Percentiles rank a stretch among this genome's conserved stretches.
Evolutionary conservation across 2,797 vertebrate genomes (phyloP).

Genomic region (Malurus splendens): DNA sequence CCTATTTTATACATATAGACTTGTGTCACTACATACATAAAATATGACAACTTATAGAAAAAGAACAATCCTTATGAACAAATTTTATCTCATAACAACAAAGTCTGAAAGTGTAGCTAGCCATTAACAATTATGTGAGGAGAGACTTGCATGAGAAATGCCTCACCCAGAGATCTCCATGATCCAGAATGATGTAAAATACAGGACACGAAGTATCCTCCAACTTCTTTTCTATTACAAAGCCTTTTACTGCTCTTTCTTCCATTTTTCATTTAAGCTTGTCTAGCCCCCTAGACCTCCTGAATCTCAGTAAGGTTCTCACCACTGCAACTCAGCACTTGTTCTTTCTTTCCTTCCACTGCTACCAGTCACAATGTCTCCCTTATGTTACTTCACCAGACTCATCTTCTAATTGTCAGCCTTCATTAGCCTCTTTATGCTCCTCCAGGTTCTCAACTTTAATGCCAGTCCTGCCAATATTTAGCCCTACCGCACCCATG

Average conservation of each 20-base stretch:
- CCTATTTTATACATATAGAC: neutral
- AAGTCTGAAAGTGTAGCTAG: neutral
- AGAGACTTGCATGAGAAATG: neutral
- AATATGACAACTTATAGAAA: neutral
- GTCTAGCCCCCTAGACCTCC: neutral
- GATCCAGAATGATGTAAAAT: neutral
- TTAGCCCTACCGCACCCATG: neutral
- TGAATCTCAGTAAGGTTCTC: neutral
- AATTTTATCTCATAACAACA: neutral
- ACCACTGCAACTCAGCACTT: neutral
- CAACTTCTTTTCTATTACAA: neutral
- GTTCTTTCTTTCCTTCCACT: neutral
- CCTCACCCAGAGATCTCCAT: neutral
- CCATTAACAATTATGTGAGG: neutral
- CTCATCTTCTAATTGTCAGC: neutral
- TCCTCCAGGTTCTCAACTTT: neutral
- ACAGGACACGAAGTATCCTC: neutral
- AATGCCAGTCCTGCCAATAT: neutral
- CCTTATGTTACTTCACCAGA: neutral
- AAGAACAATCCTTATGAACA: neutral
- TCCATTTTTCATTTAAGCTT: neutral
- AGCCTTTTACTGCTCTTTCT: neutral
- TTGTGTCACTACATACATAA: neutral
- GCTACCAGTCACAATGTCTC: accelerated
- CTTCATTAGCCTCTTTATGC: neutral